Evolutionary conservation across 2,113 vertebrate genomes (phyloP), one percentile per base, ranked within the genome.

Genomic region (Odobenus rosmarus): DNA sequence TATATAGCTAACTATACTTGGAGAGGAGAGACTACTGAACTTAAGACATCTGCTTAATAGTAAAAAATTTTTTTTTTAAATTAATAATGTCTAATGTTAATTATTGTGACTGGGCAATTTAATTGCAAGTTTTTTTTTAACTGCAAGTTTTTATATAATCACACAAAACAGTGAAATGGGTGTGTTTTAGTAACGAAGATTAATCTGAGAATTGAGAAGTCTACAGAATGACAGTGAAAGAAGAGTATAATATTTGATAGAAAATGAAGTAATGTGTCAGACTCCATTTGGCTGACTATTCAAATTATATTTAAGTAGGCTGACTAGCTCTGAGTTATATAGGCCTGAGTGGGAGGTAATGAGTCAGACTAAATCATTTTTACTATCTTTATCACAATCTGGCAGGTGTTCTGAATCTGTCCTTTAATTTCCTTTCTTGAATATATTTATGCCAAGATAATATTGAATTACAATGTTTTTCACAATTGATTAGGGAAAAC

Each of bases 381-480:
- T 7, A 16, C 15, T 80, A 5, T 92, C 76, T 94, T 88, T 93
- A 24, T 82, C 24, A 36, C 67, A 24, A 88, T 64, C 14, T 83
- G 61, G 39, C 7, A 94, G 28, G 3, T 1, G n/a, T 79, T 94
- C 21, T 24, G 36, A 69, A 86, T 31, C 23, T 96, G 0, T 53
- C 33, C 46, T 97, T 97, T 88, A 46, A 97, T 93, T 98, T 97
- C 7, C 1, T 85, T 97, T 95, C 92, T 72, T 77, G 76, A 93
- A 74, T 94, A 85, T 82, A 97, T 95, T 89, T 83, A 62, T 55
- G 80, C 57, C 39, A 97, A 28, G 7, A 21, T 85, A 8, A 14
- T 94, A n/a, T 23, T 96, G 2, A 51, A 89, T 97, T 62, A 51
- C 2, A 46, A 1, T 77, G 1, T 16, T 96, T 97, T 74, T 62